Evolutionary conservation across 1,140 invertebrate genomes (phyloP).

Genomic region (Lasioglossum baleicum): DNA sequence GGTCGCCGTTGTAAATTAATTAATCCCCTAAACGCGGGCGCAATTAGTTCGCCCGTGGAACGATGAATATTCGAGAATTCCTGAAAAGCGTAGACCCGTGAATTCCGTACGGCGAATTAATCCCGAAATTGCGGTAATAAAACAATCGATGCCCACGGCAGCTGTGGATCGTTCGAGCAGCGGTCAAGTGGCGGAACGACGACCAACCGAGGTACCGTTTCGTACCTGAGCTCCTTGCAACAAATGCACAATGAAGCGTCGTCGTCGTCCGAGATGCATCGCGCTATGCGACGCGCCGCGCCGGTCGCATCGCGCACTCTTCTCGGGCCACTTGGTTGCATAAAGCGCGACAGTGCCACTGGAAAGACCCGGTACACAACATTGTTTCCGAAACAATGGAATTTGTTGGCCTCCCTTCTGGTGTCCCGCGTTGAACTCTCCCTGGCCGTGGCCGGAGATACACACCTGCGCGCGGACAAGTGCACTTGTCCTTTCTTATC

Average conservation of each 20-base stretch:
- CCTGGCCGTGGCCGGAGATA: slow-evolving; percentile 21
- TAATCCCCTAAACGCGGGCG: slow-evolving; percentile 31
- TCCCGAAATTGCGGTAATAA: slow-evolving; percentile 46
- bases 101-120: slow-evolving; percentile 44
- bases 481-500: slow-evolving; percentile 68
- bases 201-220: slow-evolving; percentile 7
- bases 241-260: slow-evolving; percentile 24
- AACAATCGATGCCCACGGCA: slow-evolving; percentile 37
- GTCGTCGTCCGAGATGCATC: neutral
- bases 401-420: slow-evolving; percentile 1
- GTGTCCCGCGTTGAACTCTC: slow-evolving; percentile 4
- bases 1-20: slow-evolving; percentile 47
- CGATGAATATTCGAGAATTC: slow-evolving; percentile 47
- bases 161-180: slow-evolving; percentile 5
- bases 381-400: slow-evolving; percentile 68
- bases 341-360: slow-evolving; percentile 13
- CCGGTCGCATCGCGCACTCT: slow-evolving; percentile 9
- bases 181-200: slow-evolving; percentile 14
- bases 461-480: slow-evolving; percentile 51
- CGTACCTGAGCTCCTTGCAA: slow-evolving; percentile 25
- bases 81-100: slow-evolving; percentile 28
- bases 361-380: slow-evolving; percentile 56
- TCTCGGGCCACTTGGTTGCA: neutral
- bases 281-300: neutral
- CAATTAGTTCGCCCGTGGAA: slow-evolving; percentile 31